phyloP scores from a whole-genome alignment of 2,888 invertebrate species.

The Diploptera punctata region DNA sequence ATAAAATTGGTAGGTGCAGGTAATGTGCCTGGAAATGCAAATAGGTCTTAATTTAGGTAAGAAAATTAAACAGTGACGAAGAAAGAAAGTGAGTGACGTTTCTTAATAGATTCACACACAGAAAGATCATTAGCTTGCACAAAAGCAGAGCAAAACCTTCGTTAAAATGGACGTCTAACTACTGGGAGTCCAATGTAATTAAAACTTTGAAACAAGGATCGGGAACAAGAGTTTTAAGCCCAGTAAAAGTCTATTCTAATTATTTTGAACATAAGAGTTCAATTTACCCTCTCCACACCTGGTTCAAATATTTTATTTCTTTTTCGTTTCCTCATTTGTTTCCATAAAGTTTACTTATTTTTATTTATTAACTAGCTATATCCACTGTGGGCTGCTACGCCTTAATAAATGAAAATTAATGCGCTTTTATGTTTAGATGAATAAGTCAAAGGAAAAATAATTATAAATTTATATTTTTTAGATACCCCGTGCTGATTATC shows the following conservation, averaged over 20 bases:
- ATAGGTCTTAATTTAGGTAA: no score
- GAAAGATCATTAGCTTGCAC: not conserved
- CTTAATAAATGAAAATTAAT: no score
- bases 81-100: not conserved
- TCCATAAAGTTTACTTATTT: no score
- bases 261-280: slow-evolving; percentile 22
- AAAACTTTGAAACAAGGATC: slow-evolving; percentile 14
- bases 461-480: no score
- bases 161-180: slow-evolving; percentile 10
- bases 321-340: not conserved
- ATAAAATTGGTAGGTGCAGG: no score
- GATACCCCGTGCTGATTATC: no score
- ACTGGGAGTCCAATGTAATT: slow-evolving; percentile 10
- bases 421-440: no score
- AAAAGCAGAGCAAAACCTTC: not conserved
- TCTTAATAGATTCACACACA: not conserved
- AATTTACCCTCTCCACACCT: slow-evolving; percentile 3
- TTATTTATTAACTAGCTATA: no score
- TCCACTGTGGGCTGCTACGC: no score
- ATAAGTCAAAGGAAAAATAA: no score
- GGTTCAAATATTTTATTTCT: slow-evolving; percentile 5
- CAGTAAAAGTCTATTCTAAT: slow-evolving; percentile 4
- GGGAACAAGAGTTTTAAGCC: not conserved
- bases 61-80: no score
- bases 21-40: no score